phyloP scores from a whole-genome alignment of 2,797 vertebrate genomes.

The Hoplostethus mediterraneus region DNA sequence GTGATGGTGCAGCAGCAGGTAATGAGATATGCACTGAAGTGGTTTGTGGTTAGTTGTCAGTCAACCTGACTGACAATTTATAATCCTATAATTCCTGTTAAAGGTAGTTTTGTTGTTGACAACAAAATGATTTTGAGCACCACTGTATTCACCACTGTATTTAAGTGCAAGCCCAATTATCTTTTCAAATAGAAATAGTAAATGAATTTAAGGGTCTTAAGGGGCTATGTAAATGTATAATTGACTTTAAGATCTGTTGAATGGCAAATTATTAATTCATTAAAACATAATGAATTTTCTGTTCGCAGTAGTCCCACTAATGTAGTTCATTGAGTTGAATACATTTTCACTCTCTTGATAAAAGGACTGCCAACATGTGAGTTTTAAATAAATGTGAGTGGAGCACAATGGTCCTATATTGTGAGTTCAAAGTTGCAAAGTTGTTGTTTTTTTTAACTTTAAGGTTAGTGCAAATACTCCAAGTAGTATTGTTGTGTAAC shows the following conservation, averaged over 20 bases:
- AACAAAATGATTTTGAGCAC: constrained; percentile 18
- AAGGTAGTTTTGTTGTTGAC: constrained; percentile 24
- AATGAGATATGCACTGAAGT: constrained; percentile 29
- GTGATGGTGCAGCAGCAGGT: constrained; percentile 16
- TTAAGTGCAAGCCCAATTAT: constrained; percentile 19
- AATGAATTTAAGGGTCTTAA: no score
- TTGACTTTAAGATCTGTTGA: neutral
- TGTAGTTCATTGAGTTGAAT: neutral
- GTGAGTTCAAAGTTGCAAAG: neutral
- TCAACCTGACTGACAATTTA: constrained; percentile 18
- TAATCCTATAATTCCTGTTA: neutral
- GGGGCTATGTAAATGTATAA: neutral
- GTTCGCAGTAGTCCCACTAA: neutral
- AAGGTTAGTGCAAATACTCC: neutral
- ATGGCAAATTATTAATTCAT: no score
- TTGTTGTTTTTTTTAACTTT: neutral
- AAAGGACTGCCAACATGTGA: neutral
- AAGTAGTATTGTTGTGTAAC: neutral
- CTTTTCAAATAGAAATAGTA: neutral
- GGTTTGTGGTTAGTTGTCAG: constrained; percentile 30
- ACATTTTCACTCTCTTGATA: neutral
- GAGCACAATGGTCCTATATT: neutral
- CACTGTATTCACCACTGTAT: constrained; percentile 14
- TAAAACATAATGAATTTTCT: neutral
- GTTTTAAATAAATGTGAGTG: neutral